These are phyloP conservation scores for Drosophila ambigua DNA, from an alignment of 1,140 invertebrate genomes.

Conservation along the genomic window DNA sequence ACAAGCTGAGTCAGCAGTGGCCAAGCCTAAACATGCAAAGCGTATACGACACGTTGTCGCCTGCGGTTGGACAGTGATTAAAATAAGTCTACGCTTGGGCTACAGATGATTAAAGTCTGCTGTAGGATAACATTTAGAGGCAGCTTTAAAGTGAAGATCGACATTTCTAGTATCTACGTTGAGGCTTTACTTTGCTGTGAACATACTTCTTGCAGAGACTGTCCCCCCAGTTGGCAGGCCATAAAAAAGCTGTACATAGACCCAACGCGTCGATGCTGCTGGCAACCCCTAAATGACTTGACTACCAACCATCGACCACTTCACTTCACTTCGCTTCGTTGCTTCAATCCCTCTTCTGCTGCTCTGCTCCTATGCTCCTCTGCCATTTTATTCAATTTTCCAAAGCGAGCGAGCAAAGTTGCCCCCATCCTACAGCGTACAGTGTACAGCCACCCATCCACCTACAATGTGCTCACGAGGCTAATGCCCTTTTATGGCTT, in stretches of 20 bases:
- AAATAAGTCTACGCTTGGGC: neutral
- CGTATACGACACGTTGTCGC: slow-evolving; percentile 32
- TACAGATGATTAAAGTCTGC: no score
- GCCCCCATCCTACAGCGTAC: neutral
- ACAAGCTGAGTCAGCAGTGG: slow-evolving; percentile 21
- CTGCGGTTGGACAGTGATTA: slow-evolving; percentile 3
- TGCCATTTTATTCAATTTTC: slow-evolving; percentile 70
- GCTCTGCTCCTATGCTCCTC: slow-evolving; percentile 2
- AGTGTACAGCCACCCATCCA: slow-evolving; percentile 1
- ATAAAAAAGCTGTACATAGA: slow-evolving; percentile 52
- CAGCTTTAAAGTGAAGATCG: no score
- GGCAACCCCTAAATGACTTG: slow-evolving; percentile 72
- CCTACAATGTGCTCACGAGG: slow-evolving; percentile 60
- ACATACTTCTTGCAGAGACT: slow-evolving; percentile 24
- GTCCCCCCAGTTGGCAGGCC: slow-evolving; percentile 43
- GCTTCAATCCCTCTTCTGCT: slow-evolving; percentile 12
- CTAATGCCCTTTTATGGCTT: slow-evolving; percentile 79
- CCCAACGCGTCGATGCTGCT: slow-evolving; percentile 20
- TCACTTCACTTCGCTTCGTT: slow-evolving; percentile 34
- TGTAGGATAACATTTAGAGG: no score
- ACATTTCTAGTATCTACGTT: no score
- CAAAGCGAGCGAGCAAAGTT: slow-evolving; percentile 46
- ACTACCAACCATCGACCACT: slow-evolving; percentile 43
- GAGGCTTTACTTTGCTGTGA: neutral
- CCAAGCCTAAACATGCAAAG: slow-evolving; percentile 13